phyloP scores from a whole-genome alignment of 1,140 invertebrate species.

The Globodera rostochiensis region DNA sequence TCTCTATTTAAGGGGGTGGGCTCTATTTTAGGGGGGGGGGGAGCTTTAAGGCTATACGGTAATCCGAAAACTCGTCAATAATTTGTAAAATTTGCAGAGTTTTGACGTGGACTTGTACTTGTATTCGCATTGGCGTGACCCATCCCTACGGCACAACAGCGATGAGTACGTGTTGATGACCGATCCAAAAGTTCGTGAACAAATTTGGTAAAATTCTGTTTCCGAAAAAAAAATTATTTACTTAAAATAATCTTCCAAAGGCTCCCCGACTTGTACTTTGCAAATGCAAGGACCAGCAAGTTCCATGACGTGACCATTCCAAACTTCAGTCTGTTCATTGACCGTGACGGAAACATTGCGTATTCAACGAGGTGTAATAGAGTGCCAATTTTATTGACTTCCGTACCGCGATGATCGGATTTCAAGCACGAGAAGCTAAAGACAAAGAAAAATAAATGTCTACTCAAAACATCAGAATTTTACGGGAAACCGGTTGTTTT shows the following conservation, averaged over 20 bases:
- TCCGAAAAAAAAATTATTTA: slow-evolving; percentile 11
- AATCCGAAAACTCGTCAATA: too few relatives aligned
- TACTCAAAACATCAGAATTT: too few relatives aligned
- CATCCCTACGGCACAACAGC: slow-evolving; percentile 48
- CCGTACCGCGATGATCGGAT: slow-evolving; percentile 3
- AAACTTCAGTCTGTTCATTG: slow-evolving; percentile 66
- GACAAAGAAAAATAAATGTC: too few relatives aligned
- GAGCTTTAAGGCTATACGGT: too few relatives aligned
- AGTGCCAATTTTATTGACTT: not conserved
- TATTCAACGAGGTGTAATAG: slow-evolving; percentile 65
- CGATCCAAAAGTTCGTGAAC: slow-evolving; percentile 52
- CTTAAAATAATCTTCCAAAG: slow-evolving; percentile 49
- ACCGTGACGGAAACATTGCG: slow-evolving; percentile 64
- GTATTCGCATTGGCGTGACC: slow-evolving; percentile 60
- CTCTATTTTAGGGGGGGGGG: too few relatives aligned
- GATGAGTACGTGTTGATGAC: slow-evolving; percentile 61
- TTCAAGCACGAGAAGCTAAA: slow-evolving; percentile 67
- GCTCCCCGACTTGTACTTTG: slow-evolving; percentile 68
- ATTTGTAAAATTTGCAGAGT: slow-evolving; percentile 34
- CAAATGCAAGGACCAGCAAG: slow-evolving; percentile 55
- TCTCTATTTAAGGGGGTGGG: too few relatives aligned
- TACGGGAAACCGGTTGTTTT: too few relatives aligned
- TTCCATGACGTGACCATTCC: slow-evolving; percentile 64
- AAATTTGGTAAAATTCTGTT: slow-evolving; percentile 51
- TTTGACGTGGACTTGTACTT: slow-evolving; percentile 64